Base-by-base conservation (phyloP, 2,797 vertebrate species). In the Nothura maculosa region DNA sequence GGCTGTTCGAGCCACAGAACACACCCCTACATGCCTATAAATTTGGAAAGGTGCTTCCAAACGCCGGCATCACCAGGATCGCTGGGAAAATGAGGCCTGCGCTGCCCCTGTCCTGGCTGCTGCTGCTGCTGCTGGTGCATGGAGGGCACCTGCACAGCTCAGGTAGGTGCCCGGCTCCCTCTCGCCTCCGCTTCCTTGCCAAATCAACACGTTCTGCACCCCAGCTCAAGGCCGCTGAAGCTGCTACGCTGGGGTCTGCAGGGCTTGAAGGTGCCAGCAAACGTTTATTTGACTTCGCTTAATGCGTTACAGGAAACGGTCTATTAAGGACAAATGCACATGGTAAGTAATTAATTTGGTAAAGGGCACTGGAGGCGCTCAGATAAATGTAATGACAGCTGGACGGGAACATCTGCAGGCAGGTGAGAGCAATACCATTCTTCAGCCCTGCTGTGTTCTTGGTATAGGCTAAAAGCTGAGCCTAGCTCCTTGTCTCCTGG, bases 191-290 rank as follows among this genome's bases (percentile, higher is more conserved):
- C 45, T 84, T 42, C 34, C 54, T 25, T 61, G 40, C 54, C 47
- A 79, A 84, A 79, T 21, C 21, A 24, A 18, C 12, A 32, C 27
- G 57, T 32, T 50, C 36, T 43, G 21, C 27, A 63, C 47, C 57
- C 27, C n/a, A 14, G 22, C 8, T 34, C 47, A 81, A 62, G 50
- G n/a, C 43, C n/a, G 34, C 15, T 77, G 22, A 13, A 64, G 52
- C 19, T 1, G 0, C n/a, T 14, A 25, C 15, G 14, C 6, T 10
- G 3, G 36, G 42, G 38, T 32, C 64, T 25, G 43, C 17, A 0
- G 0, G 66, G 19, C 16, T 57, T 52, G 38, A 43, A 64, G 64
- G 36, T 38, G n/a, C 7, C 45, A 67, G 22, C 5, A 6, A 45
- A 27, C 11, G n/a, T 15, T 50, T 25, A 43, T n/a, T 32, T 40